Conservation (phyloP, 1,140 invertebrate genomes). For the Cydia amplana region DNA sequence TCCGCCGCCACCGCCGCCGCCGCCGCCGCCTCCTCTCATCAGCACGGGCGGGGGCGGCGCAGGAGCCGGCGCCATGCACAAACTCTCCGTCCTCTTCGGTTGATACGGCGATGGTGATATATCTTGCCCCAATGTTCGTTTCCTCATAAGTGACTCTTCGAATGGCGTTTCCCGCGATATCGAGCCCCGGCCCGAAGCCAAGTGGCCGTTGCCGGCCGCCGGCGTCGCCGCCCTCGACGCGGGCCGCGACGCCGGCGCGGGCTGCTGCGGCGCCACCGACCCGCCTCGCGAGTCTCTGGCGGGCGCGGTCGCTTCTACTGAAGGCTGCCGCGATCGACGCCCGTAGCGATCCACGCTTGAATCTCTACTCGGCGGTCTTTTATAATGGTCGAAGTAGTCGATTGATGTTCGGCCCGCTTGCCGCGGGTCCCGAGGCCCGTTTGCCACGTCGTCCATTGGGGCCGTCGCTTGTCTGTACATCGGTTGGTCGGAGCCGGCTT, state of each 20-base stretch:
- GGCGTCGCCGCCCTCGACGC: conserved; percentile 68
- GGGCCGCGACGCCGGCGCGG: conserved; percentile 58
- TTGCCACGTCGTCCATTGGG: conserved; percentile 57
- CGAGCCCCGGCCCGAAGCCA: conserved; percentile 75
- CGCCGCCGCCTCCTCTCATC: conserved; percentile 69
- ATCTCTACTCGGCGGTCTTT: conserved; percentile 91
- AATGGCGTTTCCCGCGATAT: conserved; percentile 82
- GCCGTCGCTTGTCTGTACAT: conserved; percentile 42
- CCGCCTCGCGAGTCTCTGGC: conserved; percentile 55
- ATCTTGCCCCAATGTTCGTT: conserved; percentile 90
- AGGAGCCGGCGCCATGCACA: conserved; percentile 82
- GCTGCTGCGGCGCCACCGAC: conserved; percentile 78
- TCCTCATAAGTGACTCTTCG: conserved; percentile 88
- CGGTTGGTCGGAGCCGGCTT: conserved; percentile 41
- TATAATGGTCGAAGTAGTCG: conserved; percentile 95
- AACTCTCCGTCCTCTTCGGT: conserved; percentile 93
- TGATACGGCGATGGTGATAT: conserved; percentile 91
- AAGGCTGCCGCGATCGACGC: conserved; percentile 86
- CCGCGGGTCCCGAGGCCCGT: conserved; percentile 63
- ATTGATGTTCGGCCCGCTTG: conserved; percentile 81
- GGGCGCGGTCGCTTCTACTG: conserved; percentile 81
- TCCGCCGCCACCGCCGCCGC: conserved; percentile 66
- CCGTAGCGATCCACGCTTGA: conserved; percentile 92
- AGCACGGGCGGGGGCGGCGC: conserved; percentile 73
- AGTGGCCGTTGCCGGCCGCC: conserved; percentile 75